These are phyloP conservation scores for Aurelia aurita complex sp. Pacific DNA, from an alignment of 30 jellyfish, hydroid and myxozoan genomes.

Conservation along the genomic window DNA sequence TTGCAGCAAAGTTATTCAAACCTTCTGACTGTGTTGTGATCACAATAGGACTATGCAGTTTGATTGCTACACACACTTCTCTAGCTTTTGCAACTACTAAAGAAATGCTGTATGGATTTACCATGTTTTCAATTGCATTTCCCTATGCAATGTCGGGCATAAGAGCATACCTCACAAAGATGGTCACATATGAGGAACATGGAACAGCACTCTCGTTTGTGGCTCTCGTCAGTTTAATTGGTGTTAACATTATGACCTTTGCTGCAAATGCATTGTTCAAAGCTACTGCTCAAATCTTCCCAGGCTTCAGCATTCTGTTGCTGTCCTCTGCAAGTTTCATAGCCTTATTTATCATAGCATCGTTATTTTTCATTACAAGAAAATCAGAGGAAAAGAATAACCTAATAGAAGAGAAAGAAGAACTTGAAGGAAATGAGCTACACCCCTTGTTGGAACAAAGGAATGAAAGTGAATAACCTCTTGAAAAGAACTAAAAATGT, in stretches of 20 bases:
- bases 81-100: conserved; percentile 17
- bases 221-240: conserved; percentile 46
- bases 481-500: no score
- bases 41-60: conserved; percentile 42
- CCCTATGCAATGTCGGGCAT: conserved; percentile 61
- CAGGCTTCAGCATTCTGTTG: conserved; percentile 56
- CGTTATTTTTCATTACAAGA: neutral
- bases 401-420: neutral
- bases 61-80: conserved; percentile 41
- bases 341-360: neutral
- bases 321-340: conserved; percentile 26
- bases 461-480: neutral
- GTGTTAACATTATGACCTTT: conserved; percentile 34
- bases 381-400: neutral
- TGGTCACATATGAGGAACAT: conserved; percentile 32
- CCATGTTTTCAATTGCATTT: conserved; percentile 41
- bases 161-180: conserved; percentile 55
- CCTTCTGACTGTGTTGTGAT: conserved; percentile 32
- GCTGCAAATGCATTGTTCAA: conserved; percentile 41
- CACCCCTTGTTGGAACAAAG: neutral
- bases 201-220: conserved; percentile 62
- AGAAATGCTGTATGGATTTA: conserved; percentile 11
- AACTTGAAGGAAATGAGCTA: neutral
- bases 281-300: conserved; percentile 46
- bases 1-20: conserved; percentile 15